These are phyloP conservation scores for Drosophila athabasca DNA, from an alignment of 1,140 invertebrate genomes.

Conservation along the genomic window DNA sequence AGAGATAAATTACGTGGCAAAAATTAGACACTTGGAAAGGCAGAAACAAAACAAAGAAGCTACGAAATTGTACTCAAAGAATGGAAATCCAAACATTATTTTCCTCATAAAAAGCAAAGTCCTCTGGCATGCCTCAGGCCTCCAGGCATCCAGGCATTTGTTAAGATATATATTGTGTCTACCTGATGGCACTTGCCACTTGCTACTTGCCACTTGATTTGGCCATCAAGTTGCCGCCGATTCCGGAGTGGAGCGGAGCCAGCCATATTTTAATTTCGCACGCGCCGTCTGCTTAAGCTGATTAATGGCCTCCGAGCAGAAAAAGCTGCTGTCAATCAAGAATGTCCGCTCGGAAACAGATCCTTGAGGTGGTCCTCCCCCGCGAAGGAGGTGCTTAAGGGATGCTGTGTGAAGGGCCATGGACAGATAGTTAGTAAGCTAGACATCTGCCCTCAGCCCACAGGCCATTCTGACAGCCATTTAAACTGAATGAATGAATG, in stretches of 20 bases:
- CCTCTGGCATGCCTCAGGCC: not conserved
- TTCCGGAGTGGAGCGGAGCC: not conserved
- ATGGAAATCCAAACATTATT: too few species aligned
- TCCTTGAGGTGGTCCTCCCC: not conserved
- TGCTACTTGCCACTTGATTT: conserved; percentile 46
- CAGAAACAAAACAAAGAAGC: conserved; percentile 4
- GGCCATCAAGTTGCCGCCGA: not conserved
- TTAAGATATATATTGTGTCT: too few species aligned
- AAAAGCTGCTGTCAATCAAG: conserved; percentile 62
- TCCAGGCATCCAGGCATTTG: too few species aligned
- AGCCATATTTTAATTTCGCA: conserved; percentile 64
- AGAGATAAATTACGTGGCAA: conserved; percentile 45
- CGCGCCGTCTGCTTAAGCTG: conserved; percentile 66
- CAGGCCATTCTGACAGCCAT: conserved; percentile 39
- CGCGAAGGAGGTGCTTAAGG: not conserved
- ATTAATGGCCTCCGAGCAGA: conserved; percentile 60
- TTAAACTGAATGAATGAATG: conserved; percentile 59
- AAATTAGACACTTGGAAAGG: conserved; percentile 7
- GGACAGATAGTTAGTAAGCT: conserved; percentile 57
- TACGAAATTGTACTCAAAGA: conserved; percentile 26
- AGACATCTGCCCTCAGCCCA: conserved; percentile 1
- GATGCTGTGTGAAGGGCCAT: conserved; percentile 7
- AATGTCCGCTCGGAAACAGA: conserved; percentile 21
- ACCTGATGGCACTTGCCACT: too few species aligned
- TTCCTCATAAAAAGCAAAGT: not conserved